Conservation (phyloP, 2,113 vertebrate genomes). For the Puntigrus tetrazona region DNA sequence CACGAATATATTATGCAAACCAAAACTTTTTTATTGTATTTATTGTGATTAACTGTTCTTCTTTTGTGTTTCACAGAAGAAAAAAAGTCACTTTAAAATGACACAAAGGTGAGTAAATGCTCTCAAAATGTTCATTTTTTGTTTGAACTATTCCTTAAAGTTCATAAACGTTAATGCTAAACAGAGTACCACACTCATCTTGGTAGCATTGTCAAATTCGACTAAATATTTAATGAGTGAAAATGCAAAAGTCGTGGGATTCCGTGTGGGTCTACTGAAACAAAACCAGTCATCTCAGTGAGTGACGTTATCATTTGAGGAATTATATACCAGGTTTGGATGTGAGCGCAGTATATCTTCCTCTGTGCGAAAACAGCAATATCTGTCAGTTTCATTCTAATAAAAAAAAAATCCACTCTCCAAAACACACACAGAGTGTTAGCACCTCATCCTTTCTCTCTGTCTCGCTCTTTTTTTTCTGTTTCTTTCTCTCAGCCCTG, state of each 20-base stretch:
- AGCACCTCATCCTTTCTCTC: slow-evolving; percentile 26
- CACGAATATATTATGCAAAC: too few relatives aligned
- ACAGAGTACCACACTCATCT: neutral
- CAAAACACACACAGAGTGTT: slow-evolving; percentile 40
- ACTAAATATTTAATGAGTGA: neutral
- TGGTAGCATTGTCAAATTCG: neutral
- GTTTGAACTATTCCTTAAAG: neutral
- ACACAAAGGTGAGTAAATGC: neutral
- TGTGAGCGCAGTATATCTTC: neutral
- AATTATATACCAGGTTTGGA: neutral
- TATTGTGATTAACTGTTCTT: too few relatives aligned
- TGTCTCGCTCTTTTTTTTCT: slow-evolving; percentile 28
- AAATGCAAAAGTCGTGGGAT: neutral
- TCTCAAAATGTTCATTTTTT: neutral
- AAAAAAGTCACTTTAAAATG: neutral
- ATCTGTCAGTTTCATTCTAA: slow-evolving; percentile 23
- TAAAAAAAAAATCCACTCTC: slow-evolving; percentile 31
- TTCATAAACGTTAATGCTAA: neutral
- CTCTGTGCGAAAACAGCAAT: neutral
- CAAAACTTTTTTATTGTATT: too few relatives aligned
- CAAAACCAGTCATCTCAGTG: neutral
- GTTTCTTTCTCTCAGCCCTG: slow-evolving; percentile 39
- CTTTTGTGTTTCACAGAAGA: neutral
- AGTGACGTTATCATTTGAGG: neutral
- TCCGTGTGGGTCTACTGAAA: neutral